These are phyloP conservation scores for Delphinapterus leucas DNA, from an alignment of 2,113 vertebrate genomes.

Conservation along the genomic window DNA sequence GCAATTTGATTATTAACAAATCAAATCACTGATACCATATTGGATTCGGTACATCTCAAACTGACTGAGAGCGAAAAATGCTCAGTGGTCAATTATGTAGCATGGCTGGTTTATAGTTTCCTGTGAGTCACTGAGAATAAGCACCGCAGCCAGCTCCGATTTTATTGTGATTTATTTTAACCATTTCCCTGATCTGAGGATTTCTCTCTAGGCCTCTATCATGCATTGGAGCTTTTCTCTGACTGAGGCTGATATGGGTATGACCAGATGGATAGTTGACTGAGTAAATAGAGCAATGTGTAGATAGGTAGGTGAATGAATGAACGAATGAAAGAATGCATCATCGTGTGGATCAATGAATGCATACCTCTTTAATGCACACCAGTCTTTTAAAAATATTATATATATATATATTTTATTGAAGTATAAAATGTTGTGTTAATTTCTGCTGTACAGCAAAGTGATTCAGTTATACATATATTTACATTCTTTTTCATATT, in stretches of 20 bases:
- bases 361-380: background rate
- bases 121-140: conserved; percentile 65
- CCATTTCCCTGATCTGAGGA: conserved; percentile 46
- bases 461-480: background rate
- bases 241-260: background rate
- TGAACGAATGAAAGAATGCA: too few relatives aligned
- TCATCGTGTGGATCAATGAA: background rate
- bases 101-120: conserved; percentile 62
- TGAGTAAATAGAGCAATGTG: background rate
- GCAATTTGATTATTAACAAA: conserved; percentile 79
- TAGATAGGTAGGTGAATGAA: background rate
- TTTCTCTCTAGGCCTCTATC: background rate
- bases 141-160: background rate
- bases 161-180: conserved; percentile 72
- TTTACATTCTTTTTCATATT: background rate
- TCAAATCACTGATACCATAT: conserved; percentile 78
- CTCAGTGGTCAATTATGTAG: conserved; percentile 73
- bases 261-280: background rate
- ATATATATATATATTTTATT: background rate
- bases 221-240: background rate
- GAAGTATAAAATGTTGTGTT: background rate
- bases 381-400: background rate
- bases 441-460: background rate
- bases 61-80: conserved; percentile 34
- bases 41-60: conserved; percentile 70